Evolutionary conservation across 2,797 vertebrate genomes (phyloP), one percentile per base, ranked within the genome.

Genomic region (Rhynchotus rufescens): DNA sequence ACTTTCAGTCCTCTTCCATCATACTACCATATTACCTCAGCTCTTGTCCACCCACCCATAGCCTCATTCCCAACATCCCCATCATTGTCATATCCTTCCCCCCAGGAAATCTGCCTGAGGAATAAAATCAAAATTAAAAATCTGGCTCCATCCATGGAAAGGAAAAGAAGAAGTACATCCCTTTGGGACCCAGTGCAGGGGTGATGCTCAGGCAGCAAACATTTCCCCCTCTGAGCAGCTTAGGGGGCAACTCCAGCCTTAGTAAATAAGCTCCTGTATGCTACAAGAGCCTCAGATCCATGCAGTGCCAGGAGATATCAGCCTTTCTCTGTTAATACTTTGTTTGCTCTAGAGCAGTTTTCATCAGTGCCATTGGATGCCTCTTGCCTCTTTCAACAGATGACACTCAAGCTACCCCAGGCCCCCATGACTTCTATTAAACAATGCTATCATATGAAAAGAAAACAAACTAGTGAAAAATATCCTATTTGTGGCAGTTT

Each of bases 341-440:
- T 83, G 40, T 61, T 82, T 93, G 64, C 83, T 94, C 47, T 72
- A 81, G 54, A 76, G 64, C 60, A 84, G 68, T 90, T 94, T 85
- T 87, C 22, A 1, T 79, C 91, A 86, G 52, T 65, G 57, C 32
- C n/a, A 32, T 65, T 67, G 80, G 52, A 76, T 82, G 47, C 36
- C n/a, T 91, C 45, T 69, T 73, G 69, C 77, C 32, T 92, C 66
- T 93, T 94, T 88, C 86, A 94, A 88, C 69, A 73, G 69, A 80
- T 80, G 45, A 80, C 21, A 81, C 14, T 34, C n/a, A 80, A 61
- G 60, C 89, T 82, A 87, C 75, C 76, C 15, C 64, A 83, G 84
- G 56, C 6, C 10, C 32, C 36, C 28, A 34, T 19, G 83, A 64
- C 57, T 86, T 88, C 57, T 59, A 74, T 62, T 89, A 61, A 81